A percentile compares a stretch with the other conserved stretches of the same genome.
Evolutionary conservation across 2,888 invertebrate species (phyloP).

Genomic region (Coecobrya sp.): DNA sequence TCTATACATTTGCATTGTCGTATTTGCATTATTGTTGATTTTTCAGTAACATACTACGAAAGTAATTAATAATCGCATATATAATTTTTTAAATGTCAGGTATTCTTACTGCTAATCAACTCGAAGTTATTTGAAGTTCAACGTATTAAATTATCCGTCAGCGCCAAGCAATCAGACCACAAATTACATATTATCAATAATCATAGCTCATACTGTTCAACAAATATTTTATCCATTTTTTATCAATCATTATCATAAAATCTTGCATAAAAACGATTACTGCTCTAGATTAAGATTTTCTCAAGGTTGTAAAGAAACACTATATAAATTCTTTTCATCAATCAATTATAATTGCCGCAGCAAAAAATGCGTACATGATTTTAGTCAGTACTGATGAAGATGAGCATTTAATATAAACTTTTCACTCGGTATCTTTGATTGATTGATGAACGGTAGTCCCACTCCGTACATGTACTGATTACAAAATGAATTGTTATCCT

Average conservation of each 20-base stretch:
- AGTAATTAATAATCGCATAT: not conserved
- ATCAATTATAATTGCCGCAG: not conserved
- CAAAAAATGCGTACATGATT: not conserved
- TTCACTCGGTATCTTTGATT: too few relatives aligned
- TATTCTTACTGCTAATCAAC: not conserved
- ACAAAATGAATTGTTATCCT: too few relatives aligned
- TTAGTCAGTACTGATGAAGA: too few relatives aligned
- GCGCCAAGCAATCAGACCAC: not conserved
- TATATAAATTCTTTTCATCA: not conserved
- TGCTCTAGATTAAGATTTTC: not conserved
- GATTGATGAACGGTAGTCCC: too few relatives aligned
- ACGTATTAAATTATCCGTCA: not conserved
- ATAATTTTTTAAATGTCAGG: not conserved
- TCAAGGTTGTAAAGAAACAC: too few relatives aligned
- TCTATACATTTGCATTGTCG: too few relatives aligned
- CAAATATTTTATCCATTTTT: too few relatives aligned
- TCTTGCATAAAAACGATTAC: not conserved
- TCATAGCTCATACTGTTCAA: not conserved
- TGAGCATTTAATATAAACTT: too few relatives aligned
- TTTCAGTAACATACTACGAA: not conserved
- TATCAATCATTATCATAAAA: too few relatives aligned
- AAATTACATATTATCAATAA: not conserved
- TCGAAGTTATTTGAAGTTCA: not conserved
- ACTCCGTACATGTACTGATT: too few relatives aligned
- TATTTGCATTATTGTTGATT: not conserved